These are phyloP conservation scores for Manis crassicaudata DNA, from an alignment of 2,797 vertebrate species.

Conservation along the genomic window DNA sequence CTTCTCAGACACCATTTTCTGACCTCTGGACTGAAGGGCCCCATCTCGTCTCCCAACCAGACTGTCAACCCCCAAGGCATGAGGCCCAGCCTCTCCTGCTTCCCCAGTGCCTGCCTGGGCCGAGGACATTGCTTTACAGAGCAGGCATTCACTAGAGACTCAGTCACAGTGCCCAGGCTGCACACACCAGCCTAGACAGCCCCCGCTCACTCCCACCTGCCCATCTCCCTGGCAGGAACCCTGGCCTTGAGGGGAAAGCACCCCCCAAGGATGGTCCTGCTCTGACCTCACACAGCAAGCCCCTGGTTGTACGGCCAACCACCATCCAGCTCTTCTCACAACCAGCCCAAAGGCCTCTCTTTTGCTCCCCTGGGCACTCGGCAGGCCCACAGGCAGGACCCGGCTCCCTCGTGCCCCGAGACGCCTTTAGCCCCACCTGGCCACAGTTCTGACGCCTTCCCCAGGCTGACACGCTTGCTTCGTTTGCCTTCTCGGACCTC, in stretches of 20 bases:
- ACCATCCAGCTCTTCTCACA: not conserved
- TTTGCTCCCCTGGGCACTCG: not conserved
- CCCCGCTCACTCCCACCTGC: not conserved
- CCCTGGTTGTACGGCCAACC: no score
- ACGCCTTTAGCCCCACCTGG: not conserved
- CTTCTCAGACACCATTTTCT: not conserved
- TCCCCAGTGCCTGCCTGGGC: not conserved
- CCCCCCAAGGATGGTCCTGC: not conserved
- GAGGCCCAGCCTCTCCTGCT: not conserved
- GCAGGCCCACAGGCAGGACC: not conserved
- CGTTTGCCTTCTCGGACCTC: not conserved
- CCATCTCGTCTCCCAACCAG: not conserved
- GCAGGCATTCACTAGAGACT: not conserved
- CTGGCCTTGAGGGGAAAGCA: not conserved
- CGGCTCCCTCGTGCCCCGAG: not conserved
- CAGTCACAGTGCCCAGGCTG: fast-evolving
- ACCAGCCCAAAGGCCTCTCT: not conserved
- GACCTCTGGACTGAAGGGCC: not conserved
- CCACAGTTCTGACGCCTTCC: not conserved
- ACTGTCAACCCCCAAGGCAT: fast-evolving
- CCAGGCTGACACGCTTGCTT: no score
- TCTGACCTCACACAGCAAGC: not conserved
- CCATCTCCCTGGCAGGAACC: not conserved
- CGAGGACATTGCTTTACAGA: not conserved
- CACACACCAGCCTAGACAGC: not conserved